Evolutionary conservation across 64 coral and sea anemone genomes (phyloP).

Genomic region (Dendronephthya gigantea): DNA sequence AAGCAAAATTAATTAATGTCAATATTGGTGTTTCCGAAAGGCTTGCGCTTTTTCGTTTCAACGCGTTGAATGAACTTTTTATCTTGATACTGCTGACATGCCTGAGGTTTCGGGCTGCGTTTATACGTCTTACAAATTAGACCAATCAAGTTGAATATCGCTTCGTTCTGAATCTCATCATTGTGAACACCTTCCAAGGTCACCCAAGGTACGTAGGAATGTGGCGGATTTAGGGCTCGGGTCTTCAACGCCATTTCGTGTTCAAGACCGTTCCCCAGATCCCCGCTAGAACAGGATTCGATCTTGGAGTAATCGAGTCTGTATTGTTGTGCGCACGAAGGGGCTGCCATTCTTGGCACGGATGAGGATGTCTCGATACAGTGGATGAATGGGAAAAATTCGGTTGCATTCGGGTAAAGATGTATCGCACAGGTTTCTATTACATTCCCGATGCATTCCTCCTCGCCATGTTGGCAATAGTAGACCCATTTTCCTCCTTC

Average conservation of each 20-base stretch:
- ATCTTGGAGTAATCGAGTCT: neutral
- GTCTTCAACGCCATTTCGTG: conserved; percentile 12
- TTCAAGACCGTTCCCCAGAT: neutral
- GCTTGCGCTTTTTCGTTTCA: neutral
- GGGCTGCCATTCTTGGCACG: neutral
- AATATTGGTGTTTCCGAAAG: no score
- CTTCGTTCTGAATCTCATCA: neutral
- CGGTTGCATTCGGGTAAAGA: conserved; percentile 14
- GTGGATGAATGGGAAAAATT: conserved; percentile 56
- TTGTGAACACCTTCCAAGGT: neutral
- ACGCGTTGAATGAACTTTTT: neutral
- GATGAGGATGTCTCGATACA: conserved; percentile 37
- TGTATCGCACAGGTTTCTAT: conserved; percentile 61
- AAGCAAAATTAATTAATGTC: no score
- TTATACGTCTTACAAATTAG: neutral
- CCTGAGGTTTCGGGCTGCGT: neutral
- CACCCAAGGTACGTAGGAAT: neutral
- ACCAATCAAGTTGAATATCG: neutral
- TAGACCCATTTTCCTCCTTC: neutral
- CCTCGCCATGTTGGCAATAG: neutral
- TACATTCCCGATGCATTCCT: conserved; percentile 51
- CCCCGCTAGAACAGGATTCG: neutral
- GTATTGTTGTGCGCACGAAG: neutral
- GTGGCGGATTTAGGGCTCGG: neutral
- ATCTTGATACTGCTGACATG: neutral